Conservation (phyloP, 2,797 vertebrate species). For the Falco novaeseelandiae region DNA sequence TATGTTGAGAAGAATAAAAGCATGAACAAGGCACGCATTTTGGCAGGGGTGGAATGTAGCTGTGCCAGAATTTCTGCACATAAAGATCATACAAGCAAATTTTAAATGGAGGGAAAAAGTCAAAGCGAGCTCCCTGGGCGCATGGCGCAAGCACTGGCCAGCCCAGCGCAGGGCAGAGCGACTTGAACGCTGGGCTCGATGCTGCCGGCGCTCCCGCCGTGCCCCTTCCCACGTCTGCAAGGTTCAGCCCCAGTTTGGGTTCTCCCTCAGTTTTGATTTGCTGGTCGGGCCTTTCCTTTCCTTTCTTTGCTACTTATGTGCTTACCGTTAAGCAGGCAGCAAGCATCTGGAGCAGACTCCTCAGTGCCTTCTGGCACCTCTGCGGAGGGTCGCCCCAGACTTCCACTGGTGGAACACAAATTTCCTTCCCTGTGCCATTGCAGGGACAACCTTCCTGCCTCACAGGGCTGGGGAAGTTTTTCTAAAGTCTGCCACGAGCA, state of each 20-base stretch:
- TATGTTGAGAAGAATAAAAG: background rate
- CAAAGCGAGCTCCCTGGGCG: fast-evolving
- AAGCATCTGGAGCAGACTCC: background rate
- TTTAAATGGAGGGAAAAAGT: fast-evolving
- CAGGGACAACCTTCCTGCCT: background rate
- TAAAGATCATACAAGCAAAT: background rate
- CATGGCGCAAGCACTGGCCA: fast-evolving
- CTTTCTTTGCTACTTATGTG: background rate
- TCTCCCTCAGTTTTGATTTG: background rate
- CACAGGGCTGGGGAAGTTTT: background rate
- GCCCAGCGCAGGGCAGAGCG: background rate
- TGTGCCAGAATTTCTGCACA: background rate
- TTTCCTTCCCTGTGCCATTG: background rate
- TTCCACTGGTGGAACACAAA: background rate
- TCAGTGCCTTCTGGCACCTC: background rate
- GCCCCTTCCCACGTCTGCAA: background rate
- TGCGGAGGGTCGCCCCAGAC: background rate
- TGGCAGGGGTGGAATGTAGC: background rate
- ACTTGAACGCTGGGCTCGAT: background rate
- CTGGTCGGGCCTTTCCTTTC: fast-evolving
- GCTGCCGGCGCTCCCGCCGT: background rate
- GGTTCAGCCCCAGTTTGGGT: background rate
- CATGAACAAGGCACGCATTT: background rate
- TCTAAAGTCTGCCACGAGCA: background rate
- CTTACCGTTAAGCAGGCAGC: background rate